Evolutionary conservation across 2,888 invertebrate genomes (phyloP).

Genomic region (Molanna angustata): DNA sequence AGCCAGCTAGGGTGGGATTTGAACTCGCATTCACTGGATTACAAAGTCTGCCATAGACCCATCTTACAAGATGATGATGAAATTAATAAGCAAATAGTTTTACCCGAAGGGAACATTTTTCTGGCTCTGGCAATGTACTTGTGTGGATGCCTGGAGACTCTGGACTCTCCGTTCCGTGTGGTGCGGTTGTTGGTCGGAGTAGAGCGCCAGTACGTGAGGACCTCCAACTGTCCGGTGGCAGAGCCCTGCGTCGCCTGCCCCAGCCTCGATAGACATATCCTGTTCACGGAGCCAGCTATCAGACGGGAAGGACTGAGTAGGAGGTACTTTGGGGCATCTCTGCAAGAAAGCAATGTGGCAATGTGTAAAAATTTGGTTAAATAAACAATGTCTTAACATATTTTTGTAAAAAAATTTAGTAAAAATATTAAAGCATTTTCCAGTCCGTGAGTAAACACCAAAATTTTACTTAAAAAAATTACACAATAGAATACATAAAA

Average conservation of each 20-base stretch:
- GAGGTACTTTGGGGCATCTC: conserved; percentile 35
- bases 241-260: conserved; percentile 35
- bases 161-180: not conserved
- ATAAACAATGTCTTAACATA: too few species aligned
- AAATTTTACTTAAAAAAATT: too few species aligned
- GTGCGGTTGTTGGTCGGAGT: not conserved
- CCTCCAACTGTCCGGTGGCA: conserved; percentile 25
- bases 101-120: conserved; percentile 25
- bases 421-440: too few species aligned
- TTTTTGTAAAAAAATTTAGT: too few species aligned
- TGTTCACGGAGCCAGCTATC: conserved; percentile 44
- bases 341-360: conserved; percentile 13
- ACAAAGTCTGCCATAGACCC: too few species aligned
- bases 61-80: too few species aligned
- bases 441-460: too few species aligned
- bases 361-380: too few species aligned
- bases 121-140: conserved; percentile 24
- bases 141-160: conserved; percentile 6
- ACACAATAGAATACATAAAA: too few species aligned
- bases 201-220: conserved; percentile 1
- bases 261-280: conserved; percentile 49
- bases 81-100: too few species aligned
- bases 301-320: conserved; percentile 49
- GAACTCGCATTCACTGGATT: too few species aligned
- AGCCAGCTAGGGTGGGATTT: too few species aligned